Evolutionary conservation across 2,888 invertebrate species (phyloP).

Genomic region (Euzophera pinguis): DNA sequence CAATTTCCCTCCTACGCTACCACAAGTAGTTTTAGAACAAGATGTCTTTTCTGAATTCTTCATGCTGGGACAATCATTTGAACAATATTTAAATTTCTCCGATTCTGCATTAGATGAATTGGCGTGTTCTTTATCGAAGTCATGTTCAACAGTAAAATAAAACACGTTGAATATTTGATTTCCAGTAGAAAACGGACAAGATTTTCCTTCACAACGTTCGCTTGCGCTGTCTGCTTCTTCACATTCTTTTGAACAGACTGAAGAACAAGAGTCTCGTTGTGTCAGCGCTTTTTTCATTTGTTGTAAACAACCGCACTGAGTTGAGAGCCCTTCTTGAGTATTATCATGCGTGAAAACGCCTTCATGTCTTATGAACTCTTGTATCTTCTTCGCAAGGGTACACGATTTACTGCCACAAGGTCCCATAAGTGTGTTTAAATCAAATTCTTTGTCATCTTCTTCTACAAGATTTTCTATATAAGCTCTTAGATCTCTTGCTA

Average conservation of each 20-base stretch:
- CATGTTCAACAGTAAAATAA: slow-evolving; percentile 65
- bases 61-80: slow-evolving; percentile 48
- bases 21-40: slow-evolving; percentile 54
- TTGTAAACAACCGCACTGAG: slow-evolving; percentile 63
- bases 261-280: slow-evolving; percentile 42
- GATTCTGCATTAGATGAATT: slow-evolving; percentile 21
- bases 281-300: slow-evolving; percentile 52
- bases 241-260: slow-evolving; percentile 51
- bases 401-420: slow-evolving; percentile 69
- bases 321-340: slow-evolving; percentile 53
- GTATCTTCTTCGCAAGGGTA: slow-evolving; percentile 58
- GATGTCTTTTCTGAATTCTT: slow-evolving; percentile 35
- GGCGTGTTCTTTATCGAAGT: slow-evolving; percentile 36
- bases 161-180: slow-evolving; percentile 52
- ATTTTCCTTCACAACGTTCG: slow-evolving; percentile 43
- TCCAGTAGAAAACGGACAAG: slow-evolving; percentile 43
- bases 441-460: slow-evolving; percentile 58
- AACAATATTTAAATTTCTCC: slow-evolving; percentile 45
- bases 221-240: slow-evolving; percentile 38
- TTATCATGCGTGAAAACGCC: slow-evolving; percentile 46
- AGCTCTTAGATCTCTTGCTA: slow-evolving; percentile 61
- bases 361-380: slow-evolving; percentile 58
- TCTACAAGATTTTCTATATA: slow-evolving; percentile 63
- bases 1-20: slow-evolving; percentile 22
- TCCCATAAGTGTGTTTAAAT: slow-evolving; percentile 55